phyloP scores from a whole-genome alignment of 1,140 invertebrate genomes.

The Proctacanthus coquilletti region DNA sequence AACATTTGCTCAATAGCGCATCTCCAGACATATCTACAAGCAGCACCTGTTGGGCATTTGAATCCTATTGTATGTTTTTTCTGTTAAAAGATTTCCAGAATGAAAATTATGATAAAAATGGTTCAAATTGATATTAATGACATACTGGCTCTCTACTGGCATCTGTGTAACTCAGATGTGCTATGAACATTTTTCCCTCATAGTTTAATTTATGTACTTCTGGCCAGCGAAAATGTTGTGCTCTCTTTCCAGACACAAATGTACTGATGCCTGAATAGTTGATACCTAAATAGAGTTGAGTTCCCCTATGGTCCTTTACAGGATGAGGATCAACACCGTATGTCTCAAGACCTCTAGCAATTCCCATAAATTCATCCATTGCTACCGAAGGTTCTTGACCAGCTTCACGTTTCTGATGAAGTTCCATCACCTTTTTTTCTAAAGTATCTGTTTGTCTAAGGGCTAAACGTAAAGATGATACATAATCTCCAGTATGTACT shows the following conservation, averaged over 20 bases:
- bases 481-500: conserved; percentile 78
- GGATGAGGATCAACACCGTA: conserved; percentile 96
- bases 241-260: conserved; percentile 83
- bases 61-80: conserved; percentile 94
- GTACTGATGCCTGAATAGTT: conserved; percentile 90
- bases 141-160: conserved; percentile 30
- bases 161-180: conserved; percentile 65
- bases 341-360: conserved; percentile 75
- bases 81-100: too few species aligned
- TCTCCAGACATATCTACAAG: conserved; percentile 88
- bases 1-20: conserved; percentile 93
- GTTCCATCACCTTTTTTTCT: conserved; percentile 78
- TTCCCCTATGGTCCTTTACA: conserved; percentile 61
- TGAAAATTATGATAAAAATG: too few species aligned
- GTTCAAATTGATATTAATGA: too few species aligned
- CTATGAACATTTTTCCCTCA: conserved; percentile 96
- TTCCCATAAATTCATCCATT: conserved; percentile 26
- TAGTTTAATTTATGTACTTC: conserved; percentile 93
- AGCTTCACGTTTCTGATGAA: conserved; percentile 59
- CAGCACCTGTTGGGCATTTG: conserved; percentile 78
- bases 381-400: conserved; percentile 17
- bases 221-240: conserved; percentile 88
- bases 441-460: conserved; percentile 81
- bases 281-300: conserved; percentile 84
- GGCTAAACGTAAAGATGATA: conserved; percentile 77